Evolutionary conservation across 2,888 invertebrate species (phyloP).

Genomic region (Diaprepes abbreviatus): DNA sequence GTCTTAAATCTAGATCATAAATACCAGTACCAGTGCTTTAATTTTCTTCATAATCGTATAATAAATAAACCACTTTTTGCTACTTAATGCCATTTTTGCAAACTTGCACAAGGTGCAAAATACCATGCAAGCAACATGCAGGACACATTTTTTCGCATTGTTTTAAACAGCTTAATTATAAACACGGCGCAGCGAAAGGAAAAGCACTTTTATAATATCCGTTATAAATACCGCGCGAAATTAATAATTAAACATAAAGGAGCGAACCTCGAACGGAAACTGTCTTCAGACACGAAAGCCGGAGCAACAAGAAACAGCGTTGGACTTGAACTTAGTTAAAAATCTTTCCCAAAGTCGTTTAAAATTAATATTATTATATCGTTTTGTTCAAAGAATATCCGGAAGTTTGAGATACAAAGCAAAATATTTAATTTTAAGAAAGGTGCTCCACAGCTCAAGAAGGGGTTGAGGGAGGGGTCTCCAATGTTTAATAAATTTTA

Average conservation of each 20-base stretch:
- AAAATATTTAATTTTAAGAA: too few species aligned
- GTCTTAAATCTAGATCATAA: too few species aligned
- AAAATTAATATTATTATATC: too few species aligned
- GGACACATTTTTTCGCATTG: constrained; percentile 36
- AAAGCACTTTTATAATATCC: constrained; percentile 42
- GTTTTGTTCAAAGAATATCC: too few species aligned
- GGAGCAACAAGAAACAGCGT: constrained; percentile 11
- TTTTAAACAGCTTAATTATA: constrained; percentile 42
- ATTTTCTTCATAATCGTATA: too few species aligned
- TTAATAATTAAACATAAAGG: constrained; percentile 45
- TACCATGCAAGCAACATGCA: constrained; percentile 1
- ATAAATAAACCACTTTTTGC: background rate
- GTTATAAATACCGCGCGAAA: constrained; percentile 43
- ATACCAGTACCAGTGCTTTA: too few species aligned
- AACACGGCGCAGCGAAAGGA: constrained; percentile 34
- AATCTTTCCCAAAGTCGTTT: too few species aligned
- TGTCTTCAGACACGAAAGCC: constrained; percentile 38
- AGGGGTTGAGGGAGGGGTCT: too few species aligned
- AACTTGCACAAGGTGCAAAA: constrained; percentile 2
- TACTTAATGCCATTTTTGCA: background rate
- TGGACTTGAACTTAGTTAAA: too few species aligned
- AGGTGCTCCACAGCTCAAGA: too few species aligned
- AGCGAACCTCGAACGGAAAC: constrained; percentile 34
- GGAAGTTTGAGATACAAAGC: too few species aligned
- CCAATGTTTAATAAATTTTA: too few species aligned